Conservation (phyloP, 2,797 vertebrate genomes). For the Macropus fuliginosus region DNA sequence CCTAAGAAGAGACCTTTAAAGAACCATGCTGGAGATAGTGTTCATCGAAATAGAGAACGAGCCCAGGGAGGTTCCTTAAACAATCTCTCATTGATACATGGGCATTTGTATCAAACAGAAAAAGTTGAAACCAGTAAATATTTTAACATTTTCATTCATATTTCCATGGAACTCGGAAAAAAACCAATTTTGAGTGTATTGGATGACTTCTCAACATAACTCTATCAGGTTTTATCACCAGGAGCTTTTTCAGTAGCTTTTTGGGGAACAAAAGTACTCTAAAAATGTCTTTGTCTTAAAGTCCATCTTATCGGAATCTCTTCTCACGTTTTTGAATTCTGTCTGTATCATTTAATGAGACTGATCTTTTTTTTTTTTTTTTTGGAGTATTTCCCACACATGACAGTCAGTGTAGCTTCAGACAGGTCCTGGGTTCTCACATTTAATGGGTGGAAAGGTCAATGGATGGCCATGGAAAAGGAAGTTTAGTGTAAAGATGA, state of each 20-base stretch:
- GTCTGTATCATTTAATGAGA: neutral
- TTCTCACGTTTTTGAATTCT: neutral
- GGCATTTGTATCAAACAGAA: neutral
- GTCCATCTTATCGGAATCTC: neutral
- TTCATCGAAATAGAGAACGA: neutral
- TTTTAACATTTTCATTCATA: neutral
- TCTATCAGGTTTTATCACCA: neutral
- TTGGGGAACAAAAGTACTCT: neutral
- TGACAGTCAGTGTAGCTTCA: neutral
- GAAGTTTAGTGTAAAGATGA: neutral
- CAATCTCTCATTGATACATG: too few relatives aligned
- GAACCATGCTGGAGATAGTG: neutral
- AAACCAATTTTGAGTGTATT: neutral
- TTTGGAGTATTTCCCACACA: neutral
- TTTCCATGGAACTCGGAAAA: neutral
- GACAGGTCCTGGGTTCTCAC: fast-evolving
- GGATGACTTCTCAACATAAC: neutral
- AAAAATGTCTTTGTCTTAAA: constrained; percentile 6
- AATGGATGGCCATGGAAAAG: too few relatives aligned
- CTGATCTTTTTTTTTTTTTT: neutral
- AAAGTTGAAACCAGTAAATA: neutral
- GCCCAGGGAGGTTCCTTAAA: neutral
- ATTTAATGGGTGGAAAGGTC: neutral
- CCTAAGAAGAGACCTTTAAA: neutral
- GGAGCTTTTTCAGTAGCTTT: neutral